Percentiles rank a stretch among this genome's conserved stretches.
These are phyloP conservation scores for Alosa alosa DNA, from an alignment of 2,113 vertebrate genomes.

Conservation along the genomic window DNA sequence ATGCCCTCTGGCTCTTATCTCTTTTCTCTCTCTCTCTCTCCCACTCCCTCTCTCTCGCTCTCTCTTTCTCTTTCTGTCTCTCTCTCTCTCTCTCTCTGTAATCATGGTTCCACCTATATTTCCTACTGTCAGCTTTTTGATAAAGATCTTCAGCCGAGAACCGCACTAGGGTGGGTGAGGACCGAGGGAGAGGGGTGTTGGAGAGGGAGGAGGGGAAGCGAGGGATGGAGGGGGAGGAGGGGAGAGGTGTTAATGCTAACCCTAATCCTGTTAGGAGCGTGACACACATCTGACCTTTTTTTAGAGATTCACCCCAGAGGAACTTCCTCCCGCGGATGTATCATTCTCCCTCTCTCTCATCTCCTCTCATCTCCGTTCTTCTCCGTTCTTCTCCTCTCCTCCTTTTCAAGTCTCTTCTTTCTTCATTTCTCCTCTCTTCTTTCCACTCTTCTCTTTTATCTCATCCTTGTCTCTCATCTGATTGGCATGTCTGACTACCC, in stretches of 20 bases:
- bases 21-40: background rate
- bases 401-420: background rate
- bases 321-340: background rate
- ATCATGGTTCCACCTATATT: background rate
- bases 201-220: background rate
- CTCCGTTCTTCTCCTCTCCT: conserved; percentile 20
- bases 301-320: conserved; percentile 5
- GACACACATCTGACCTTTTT: conserved; percentile 24
- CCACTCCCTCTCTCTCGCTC: background rate
- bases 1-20: background rate
- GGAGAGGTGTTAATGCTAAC: background rate
- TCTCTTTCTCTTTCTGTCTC: background rate
- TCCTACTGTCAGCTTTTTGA: background rate
- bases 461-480: background rate
- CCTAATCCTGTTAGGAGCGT: background rate
- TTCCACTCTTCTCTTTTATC: conserved; percentile 22
- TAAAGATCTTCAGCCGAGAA: background rate
- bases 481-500: too few relatives aligned
- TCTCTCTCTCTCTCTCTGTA: background rate
- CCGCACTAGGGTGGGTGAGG: background rate
- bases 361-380: conserved; percentile 31
- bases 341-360: conserved; percentile 38
- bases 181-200: background rate
- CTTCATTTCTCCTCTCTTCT: conserved; percentile 39
- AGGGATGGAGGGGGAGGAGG: background rate